A percentile compares a stretch with the other conserved stretches of the same genome.
Evolutionary conservation across 2,888 invertebrate genomes (phyloP).

Genomic region (Galerucella pusilla): DNA sequence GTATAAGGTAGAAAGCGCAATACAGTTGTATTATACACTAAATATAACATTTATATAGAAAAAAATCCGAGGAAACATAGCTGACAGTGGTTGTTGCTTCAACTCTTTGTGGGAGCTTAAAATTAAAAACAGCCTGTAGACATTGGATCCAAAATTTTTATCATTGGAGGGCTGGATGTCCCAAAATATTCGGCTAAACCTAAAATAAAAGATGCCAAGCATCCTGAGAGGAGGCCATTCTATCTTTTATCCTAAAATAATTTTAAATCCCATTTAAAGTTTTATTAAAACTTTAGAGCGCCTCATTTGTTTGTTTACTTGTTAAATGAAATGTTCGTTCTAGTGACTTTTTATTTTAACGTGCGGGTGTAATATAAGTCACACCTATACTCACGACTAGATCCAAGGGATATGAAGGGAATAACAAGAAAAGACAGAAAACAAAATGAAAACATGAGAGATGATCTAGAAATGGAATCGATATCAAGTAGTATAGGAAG

Average conservation of each 20-base stretch:
- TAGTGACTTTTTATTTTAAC: not conserved
- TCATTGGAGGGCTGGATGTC: constrained; percentile 94
- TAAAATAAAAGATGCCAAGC: constrained; percentile 95
- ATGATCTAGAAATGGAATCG: no score
- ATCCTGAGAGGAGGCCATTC: constrained; percentile 86
- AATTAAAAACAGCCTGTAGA: constrained; percentile 95
- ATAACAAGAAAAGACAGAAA: no score
- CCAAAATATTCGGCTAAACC: constrained; percentile 97
- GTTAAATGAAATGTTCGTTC: not conserved
- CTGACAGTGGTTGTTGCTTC: constrained; percentile 97
- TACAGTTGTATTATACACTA: no score
- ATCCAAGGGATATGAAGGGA: no score
- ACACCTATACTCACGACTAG: no score
- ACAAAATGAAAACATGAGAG: no score
- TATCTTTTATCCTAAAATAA: not conserved
- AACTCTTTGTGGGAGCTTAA: constrained; percentile 92
- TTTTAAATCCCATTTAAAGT: constrained; percentile 3
- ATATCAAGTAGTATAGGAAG: no score
- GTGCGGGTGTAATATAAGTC: not conserved
- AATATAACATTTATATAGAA: no score
- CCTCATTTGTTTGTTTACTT: constrained; percentile 8
- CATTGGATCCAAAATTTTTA: constrained; percentile 97
- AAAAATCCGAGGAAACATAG: constrained; percentile 70
- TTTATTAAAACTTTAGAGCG: constrained; percentile 4
- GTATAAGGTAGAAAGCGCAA: no score